Conservation (phyloP, 1,140 invertebrate genomes). For the Drosophila grimshawi region DNA sequence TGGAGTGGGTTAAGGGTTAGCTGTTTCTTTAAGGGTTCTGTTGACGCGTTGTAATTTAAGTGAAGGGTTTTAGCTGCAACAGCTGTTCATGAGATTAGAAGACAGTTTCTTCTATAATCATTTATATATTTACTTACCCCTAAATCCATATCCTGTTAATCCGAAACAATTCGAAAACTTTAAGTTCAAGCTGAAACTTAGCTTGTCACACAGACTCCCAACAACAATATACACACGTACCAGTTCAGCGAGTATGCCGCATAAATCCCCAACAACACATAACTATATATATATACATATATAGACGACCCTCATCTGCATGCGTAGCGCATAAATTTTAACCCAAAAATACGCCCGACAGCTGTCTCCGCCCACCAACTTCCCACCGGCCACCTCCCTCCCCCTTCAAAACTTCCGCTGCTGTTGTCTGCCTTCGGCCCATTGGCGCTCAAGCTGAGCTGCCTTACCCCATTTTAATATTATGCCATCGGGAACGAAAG, state of each 20-base stretch:
- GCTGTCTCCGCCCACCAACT: slow-evolving; percentile 37
- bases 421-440: slow-evolving; percentile 6
- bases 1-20: neutral
- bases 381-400: neutral
- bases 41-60: slow-evolving; percentile 48
- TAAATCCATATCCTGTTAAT: too few species aligned
- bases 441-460: neutral
- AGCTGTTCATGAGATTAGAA: slow-evolving; percentile 27
- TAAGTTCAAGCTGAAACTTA: slow-evolving; percentile 32
- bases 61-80: slow-evolving; percentile 33
- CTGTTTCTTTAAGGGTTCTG: slow-evolving; percentile 28
- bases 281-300: neutral
- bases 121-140: too few species aligned
- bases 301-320: slow-evolving; percentile 55
- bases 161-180: slow-evolving; percentile 6
- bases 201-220: neutral
- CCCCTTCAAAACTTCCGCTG: slow-evolving; percentile 43
- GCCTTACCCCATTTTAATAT: slow-evolving; percentile 31
- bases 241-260: slow-evolving; percentile 10
- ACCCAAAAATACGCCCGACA: slow-evolving; percentile 59
- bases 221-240: slow-evolving; percentile 12
- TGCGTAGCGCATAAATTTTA: slow-evolving; percentile 62
- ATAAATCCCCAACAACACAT: neutral
- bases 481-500: slow-evolving; percentile 32
- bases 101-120: neutral